Conservation (phyloP, 2,113 vertebrate species). For the Hydrochoerus hydrochaeris region DNA sequence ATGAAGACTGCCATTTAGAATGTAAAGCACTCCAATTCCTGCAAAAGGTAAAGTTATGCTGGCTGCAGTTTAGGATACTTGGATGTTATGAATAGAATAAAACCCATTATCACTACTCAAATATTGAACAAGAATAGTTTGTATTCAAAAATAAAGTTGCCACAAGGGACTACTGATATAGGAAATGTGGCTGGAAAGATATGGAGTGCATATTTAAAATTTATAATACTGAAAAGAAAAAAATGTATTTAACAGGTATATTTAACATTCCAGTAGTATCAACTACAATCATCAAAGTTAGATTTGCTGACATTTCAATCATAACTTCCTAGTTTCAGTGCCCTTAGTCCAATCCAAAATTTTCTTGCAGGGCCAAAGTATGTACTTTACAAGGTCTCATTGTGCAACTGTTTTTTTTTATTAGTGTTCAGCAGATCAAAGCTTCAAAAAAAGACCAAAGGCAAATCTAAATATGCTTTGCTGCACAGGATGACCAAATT, state of each 20-base stretch:
- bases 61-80: constrained; percentile 68
- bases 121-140: constrained; percentile 79
- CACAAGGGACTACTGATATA: constrained; percentile 76
- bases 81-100: constrained; percentile 77
- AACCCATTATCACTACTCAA: constrained; percentile 80
- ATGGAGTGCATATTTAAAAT: constrained; percentile 76
- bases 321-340: constrained; percentile 79
- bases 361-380: constrained; percentile 58
- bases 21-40: constrained; percentile 68
- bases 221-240: constrained; percentile 68
- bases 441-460: constrained; percentile 40
- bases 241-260: constrained; percentile 75
- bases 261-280: constrained; percentile 75
- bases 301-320: constrained; percentile 82
- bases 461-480: constrained; percentile 30
- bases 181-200: constrained; percentile 72
- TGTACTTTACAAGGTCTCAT: constrained; percentile 59
- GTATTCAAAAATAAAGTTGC: constrained; percentile 78
- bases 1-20: constrained; percentile 74
- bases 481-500: neutral
- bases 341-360: constrained; percentile 61
- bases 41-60: constrained; percentile 69
- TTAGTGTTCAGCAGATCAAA: constrained; percentile 46
- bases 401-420: constrained; percentile 4
- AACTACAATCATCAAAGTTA: constrained; percentile 75